Evolutionary conservation across 64 coral and sea anemone genomes (phyloP), one percentile per base, ranked within the genome.

Genomic region (Montipora foliosa): DNA sequence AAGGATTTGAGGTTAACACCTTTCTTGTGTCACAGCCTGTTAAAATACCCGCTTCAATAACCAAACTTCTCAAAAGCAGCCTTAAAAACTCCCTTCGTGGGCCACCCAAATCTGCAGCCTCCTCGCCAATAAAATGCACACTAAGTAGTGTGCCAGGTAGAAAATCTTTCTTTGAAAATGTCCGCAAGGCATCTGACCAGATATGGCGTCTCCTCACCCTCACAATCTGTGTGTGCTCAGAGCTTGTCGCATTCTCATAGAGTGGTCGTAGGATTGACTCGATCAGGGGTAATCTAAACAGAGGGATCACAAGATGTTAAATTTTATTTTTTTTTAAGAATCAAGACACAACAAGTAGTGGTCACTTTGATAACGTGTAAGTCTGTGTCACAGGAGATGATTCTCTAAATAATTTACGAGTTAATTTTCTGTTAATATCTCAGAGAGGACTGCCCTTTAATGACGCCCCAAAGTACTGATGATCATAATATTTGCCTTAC

Each of bases 61-160:
- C 60, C 64, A 87, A 47, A 46, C 64, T 68, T 48, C 68, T 69
- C 84, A 87, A 70, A 61, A 87, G 66, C 46, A 87, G 62, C 16
- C 84, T 24, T 47, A 87, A 17, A 67, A 87, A 87, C 47, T 87
- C 84, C 10, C 84, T 62, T 71, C 84, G 20, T 8, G 84, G 64
- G 12, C 84, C 84, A 70, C 84, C 84, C 24, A 67, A 44, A 47
- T 87, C 84, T 12, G 24, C 84, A 14, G 62, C 84, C 45, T 71
- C 84, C 68, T 87, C 84, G 12, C 84, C 84, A 62, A 87, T 68
- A 87, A 87, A 87, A 20, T 87, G 84, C 24, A 87, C 68, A 7
- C 67, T 73, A n/a, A 87, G 49, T 37, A 68, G 68, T 9, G 22
- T 47, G 9, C 64, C 46, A 48, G 11, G 12, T 10, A 17, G 67